A percentile compares a stretch with the other conserved stretches of the same genome.
These are phyloP conservation scores for Propithecus deckenii DNA, from an alignment of 2,797 vertebrate species.

Conservation along the genomic window DNA sequence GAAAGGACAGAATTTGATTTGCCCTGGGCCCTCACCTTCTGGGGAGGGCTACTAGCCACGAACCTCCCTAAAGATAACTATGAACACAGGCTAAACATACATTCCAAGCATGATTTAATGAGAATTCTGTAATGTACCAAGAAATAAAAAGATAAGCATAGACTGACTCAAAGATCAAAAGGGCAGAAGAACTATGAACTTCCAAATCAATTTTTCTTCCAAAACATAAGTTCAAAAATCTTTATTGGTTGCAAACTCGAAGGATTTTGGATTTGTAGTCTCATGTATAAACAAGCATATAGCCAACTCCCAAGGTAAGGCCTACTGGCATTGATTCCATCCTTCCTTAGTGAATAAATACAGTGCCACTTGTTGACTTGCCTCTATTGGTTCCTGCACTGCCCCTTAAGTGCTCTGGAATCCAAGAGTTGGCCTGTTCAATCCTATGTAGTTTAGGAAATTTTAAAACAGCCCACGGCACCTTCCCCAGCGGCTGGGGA, in stretches of 20 bases:
- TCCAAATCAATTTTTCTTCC: neutral
- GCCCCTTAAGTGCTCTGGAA: neutral
- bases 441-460: neutral
- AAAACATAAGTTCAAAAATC: neutral
- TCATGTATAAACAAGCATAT: too few relatives aligned
- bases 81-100: neutral
- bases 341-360: neutral
- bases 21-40: neutral
- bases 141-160: slow-evolving; percentile 16
- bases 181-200: slow-evolving; percentile 21
- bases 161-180: slow-evolving; percentile 1
- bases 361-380: neutral
- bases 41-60: neutral
- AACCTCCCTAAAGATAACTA: neutral
- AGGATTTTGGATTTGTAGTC: neutral
- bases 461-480: neutral
- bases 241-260: neutral
- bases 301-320: too few relatives aligned
- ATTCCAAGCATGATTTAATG: neutral
- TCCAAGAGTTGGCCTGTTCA: neutral
- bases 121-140: neutral
- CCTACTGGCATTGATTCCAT: too few relatives aligned
- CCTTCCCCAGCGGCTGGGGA: too few relatives aligned
- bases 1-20: neutral
- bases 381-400: neutral